A percentile compares a stretch with the other conserved stretches of the same genome.
Evolutionary conservation across 2,888 invertebrate species (phyloP).

Genomic region (Mycogona germanica): DNA sequence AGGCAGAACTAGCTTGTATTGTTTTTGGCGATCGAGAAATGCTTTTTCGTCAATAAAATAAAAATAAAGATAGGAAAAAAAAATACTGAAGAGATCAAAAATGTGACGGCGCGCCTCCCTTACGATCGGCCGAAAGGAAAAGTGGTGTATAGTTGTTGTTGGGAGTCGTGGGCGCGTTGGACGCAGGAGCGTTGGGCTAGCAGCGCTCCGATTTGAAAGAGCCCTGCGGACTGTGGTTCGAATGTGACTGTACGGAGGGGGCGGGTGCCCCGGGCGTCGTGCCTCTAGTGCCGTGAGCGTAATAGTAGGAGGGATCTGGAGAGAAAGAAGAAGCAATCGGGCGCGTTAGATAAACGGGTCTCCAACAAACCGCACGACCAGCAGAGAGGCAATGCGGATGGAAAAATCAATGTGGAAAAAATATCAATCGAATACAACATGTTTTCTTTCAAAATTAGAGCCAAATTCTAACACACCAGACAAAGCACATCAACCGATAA

Average conservation of each 20-base stretch:
- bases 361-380: background rate
- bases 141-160: background rate
- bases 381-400: background rate
- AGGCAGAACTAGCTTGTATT: too few species aligned
- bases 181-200: conserved; percentile 16
- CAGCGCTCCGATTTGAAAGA: conserved; percentile 20
- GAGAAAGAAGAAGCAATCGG: background rate
- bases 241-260: conserved; percentile 16
- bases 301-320: conserved; percentile 20
- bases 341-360: background rate
- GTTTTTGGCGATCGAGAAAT: too few species aligned
- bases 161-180: background rate
- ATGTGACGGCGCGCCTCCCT: background rate
- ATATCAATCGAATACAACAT: too few species aligned
- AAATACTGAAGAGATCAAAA: too few species aligned
- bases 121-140: too few species aligned
- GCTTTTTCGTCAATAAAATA: too few species aligned
- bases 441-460: too few species aligned
- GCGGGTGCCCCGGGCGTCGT: conserved; percentile 16
- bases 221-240: conserved; percentile 19
- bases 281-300: conserved; percentile 19
- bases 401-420: too few species aligned
- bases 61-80: too few species aligned
- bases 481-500: too few species aligned
- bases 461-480: too few species aligned